Evolutionary conservation across 2,113 vertebrate species (phyloP), one percentile per base, ranked within the genome.

Genomic region (Ardeotis arabs): DNA sequence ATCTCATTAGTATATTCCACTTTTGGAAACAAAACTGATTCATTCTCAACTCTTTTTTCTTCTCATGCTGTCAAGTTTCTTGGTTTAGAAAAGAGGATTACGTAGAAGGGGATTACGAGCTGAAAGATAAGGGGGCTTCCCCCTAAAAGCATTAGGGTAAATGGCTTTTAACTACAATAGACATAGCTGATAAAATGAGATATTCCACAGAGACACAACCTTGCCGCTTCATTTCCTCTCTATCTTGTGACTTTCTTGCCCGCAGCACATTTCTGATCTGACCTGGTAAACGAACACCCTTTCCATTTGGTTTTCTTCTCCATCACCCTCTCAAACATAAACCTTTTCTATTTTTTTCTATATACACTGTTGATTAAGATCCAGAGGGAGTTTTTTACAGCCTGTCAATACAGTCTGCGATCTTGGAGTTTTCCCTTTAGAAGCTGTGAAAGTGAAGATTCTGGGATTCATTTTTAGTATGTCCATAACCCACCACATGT

Each of bases 381-480:
- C 33, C 45, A 79, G 66, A 63, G 39, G 35, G 49, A 72, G 33
- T 19, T 58, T 90, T 94, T 91, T 85, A 35, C 84, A 75, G 39
- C 74, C 27, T 89, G 63, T 82, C 74, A 91, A 45, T 87, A 68
- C 44, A 45, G 58, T 45, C 56, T 78, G 53, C 72, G 74, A 82
- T 82, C 88, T 76, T 35, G 4, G 74, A 90, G 16, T 45, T 87
- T 94, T 92, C 59, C 31, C 24, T 83, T 79, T 45, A 80, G 82
- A 92, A 93, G 29, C 59, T 88, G 70, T 79, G 70, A 95, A 89
- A 75, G 41, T 8, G 62, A 94, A 90, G 85, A 85, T 82, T 75
- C 78, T 76, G 73, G 39, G 35, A 60, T 85, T 87, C 14, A 0
- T 39, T 93, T 92, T 82, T 69, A 59, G 52, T 72, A 23, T 73